Evolutionary conservation across 1,140 invertebrate genomes (phyloP), one percentile per base, ranked within the genome.

Genomic region (Caerostris darwini): DNA sequence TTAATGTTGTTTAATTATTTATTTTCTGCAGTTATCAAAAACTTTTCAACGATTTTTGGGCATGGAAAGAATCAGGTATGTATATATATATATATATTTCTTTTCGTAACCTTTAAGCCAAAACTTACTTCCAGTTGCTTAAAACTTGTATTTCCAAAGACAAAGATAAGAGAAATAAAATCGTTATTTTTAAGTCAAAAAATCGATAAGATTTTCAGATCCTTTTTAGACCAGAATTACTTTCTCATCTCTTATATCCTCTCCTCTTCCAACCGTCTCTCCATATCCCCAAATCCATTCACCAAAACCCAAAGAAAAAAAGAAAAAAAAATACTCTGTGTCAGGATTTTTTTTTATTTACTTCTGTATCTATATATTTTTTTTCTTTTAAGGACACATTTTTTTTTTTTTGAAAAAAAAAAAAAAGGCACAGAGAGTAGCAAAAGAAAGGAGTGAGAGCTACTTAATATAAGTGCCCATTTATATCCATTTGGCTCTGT

Each of bases 401-500:
- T 34, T 34, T 34, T 34, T 34, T 34, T 34, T 64, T 53, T n/a
- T n/a, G n/a, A n/a, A 50, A 8, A 81, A 91, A 82, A 90, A 90
- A 58, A 90, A 59, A 34, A n/a, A 19, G 19, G 3, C 58, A 8
- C 81, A 34, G 14, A n/a, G 14, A 14, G 64, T 12, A 90, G 59
- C 58, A 69, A 34, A 90, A 90, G 34, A 34, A 34, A 34, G 8
- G 58, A 81, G 92, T 71, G 64, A 77, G 83, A 93, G 92, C 92
- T 93, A 93, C 92, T 93, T 83, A 93, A 87, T 93, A 87, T 87
- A 93, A 93, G 82, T 93, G 90, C 64, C 92, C 92, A 93, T 93
- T 93, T 93, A 93, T 93, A 93, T 93, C 92, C 82, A 93, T 93
- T 93, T 93, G 92, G 92, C 82, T 64, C 83, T 93, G 77, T 93